Evolutionary conservation across 2,797 vertebrate genomes (phyloP).

Genomic region (Nannoperca australis): DNA sequence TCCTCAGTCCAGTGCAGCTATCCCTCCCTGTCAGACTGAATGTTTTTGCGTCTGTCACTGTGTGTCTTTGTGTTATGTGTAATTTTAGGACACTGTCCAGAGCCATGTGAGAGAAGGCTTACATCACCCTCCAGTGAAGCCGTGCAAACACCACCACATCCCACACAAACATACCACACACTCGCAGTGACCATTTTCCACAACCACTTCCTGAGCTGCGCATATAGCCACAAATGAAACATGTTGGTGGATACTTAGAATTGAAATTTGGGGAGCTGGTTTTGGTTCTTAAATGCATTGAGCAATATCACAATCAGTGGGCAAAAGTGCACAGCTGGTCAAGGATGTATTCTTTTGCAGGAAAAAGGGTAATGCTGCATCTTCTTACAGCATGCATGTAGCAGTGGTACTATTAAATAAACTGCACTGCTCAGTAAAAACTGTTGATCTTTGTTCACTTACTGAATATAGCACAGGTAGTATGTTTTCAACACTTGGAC

Average conservation of each 20-base stretch:
- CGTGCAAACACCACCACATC: constrained; percentile 19
- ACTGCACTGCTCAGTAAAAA: constrained; percentile 9
- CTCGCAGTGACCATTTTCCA: constrained; percentile 29
- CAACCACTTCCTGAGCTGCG: constrained; percentile 7
- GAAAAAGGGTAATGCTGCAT: constrained; percentile 37
- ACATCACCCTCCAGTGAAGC: constrained; percentile 39
- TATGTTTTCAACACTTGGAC: constrained; percentile 29
- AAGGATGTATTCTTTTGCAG: constrained; percentile 19
- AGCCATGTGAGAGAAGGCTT: constrained; percentile 28
- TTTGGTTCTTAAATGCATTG: constrained; percentile 2
- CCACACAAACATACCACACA: constrained; percentile 39
- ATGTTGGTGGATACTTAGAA: not conserved
- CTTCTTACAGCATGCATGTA: constrained; percentile 15
- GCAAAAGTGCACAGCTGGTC: constrained; percentile 44
- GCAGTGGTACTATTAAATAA: constrained; percentile 26
- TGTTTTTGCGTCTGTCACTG: constrained; percentile 53
- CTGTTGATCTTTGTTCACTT: constrained; percentile 35
- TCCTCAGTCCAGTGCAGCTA: constrained; percentile 46
- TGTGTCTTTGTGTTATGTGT: constrained; percentile 52
- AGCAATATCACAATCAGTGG: constrained; percentile 27
- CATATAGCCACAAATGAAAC: not conserved
- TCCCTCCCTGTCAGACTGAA: constrained; percentile 49
- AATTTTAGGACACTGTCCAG: constrained; percentile 65
- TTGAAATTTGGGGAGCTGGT: not conserved
- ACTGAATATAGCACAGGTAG: constrained; percentile 36